Conservation (phyloP, 2,888 invertebrate species). For the Drosophila tanythrix region DNA sequence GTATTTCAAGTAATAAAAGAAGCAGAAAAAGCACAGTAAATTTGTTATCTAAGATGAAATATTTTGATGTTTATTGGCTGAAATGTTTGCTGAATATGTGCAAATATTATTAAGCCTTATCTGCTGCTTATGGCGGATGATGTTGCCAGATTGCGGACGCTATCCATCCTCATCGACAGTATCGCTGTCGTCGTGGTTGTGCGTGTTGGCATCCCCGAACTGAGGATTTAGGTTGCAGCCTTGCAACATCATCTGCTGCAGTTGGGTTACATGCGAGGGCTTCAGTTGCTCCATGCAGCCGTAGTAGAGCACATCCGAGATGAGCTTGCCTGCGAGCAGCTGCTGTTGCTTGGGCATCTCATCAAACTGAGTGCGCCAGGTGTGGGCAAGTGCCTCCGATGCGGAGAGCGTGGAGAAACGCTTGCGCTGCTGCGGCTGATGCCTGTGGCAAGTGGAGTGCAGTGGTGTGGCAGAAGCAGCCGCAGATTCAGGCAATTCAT, state of each 20-base stretch:
- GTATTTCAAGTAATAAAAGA: not conserved
- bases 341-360: slow-evolving; percentile 38
- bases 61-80: not conserved
- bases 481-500: slow-evolving; percentile 10
- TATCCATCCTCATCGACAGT: slow-evolving; percentile 13
- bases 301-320: slow-evolving; percentile 49
- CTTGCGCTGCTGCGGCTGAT: slow-evolving; percentile 1
- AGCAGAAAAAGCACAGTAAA: too few relatives aligned
- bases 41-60: not conserved
- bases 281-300: slow-evolving; percentile 52
- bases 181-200: slow-evolving; percentile 1
- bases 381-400: slow-evolving; percentile 40
- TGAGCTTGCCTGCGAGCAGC: slow-evolving; percentile 43
- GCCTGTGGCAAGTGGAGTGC: not conserved
- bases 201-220: slow-evolving; percentile 4
- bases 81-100: not conserved
- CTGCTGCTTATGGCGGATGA: not conserved
- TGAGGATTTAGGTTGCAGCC: not conserved
- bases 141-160: not conserved
- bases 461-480: not conserved
- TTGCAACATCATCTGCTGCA: slow-evolving; percentile 43
- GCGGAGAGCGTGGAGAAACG: slow-evolving; percentile 9
- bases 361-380: slow-evolving; percentile 47
- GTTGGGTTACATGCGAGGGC: slow-evolving; percentile 42
- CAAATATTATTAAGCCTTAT: not conserved